Conservation (phyloP, 1,140 invertebrate species). For the Drepana arcuata region DNA sequence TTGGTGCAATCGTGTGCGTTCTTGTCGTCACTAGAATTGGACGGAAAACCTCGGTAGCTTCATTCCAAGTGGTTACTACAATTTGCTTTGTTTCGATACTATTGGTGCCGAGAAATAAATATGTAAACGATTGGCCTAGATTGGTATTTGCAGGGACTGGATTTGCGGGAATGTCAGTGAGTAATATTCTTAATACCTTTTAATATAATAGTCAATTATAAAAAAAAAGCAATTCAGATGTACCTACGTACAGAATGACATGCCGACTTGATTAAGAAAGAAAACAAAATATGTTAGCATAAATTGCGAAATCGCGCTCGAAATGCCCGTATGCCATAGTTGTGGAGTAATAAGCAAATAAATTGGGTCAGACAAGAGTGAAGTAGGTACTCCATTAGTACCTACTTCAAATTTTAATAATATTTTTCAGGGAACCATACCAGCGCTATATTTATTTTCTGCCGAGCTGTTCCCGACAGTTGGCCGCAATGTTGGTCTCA, state of each 20-base stretch:
- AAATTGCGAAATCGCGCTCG: no score
- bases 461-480: constrained; percentile 80
- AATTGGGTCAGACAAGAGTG: no score
- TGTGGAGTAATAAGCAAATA: no score
- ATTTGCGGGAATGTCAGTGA: constrained; percentile 61
- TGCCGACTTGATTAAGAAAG: no score
- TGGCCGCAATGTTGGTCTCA: constrained; percentile 77
- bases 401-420: background rate
- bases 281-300: no score
- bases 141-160: constrained; percentile 51
- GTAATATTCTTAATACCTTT: no score
- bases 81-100: constrained; percentile 75
- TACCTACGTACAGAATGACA: no score
- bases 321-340: no score
- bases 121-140: constrained; percentile 45
- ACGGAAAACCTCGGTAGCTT: constrained; percentile 74
- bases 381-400: no score
- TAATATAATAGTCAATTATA: no score
- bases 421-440: constrained; percentile 68
- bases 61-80: constrained; percentile 74
- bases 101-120: constrained; percentile 56
- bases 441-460: constrained; percentile 76
- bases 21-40: constrained; percentile 76
- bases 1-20: constrained; percentile 77
- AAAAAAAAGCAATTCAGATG: background rate